Base-by-base conservation (phyloP, 2,113 vertebrate species). In the Gallinago media region DNA sequence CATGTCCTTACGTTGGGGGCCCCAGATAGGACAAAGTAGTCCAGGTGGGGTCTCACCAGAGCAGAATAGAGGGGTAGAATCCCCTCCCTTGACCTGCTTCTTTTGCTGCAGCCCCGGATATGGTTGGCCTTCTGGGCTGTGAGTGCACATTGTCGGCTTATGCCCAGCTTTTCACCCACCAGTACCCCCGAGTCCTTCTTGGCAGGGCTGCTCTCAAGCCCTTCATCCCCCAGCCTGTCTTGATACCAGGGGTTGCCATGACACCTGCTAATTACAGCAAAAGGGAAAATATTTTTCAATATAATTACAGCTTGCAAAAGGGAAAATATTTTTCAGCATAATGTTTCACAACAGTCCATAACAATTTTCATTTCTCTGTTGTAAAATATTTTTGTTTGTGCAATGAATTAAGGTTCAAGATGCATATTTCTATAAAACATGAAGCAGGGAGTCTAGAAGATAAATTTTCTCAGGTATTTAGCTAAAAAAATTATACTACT, bases 201-300 rank as follows among this genome's bases (percentile, higher is more conserved):
- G 0, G 3, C 20, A 31, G 56, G 11, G 44, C 44, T 18, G n/a
- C n/a, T 76, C n/a, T 49, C n/a, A 23, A 31, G 31, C 15, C 11
- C 20, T 61, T 31, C 56, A 38, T 38, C 15, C 26, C 26, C 56
- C n/a, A 61, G 20, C 26, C 19, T 61, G 15, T 61, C 16, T 22
- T 9, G 31, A 29, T 54, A 50, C 3, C 2, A 0, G 47, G 18
- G 8, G 5, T 34, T 79, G 61, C 38, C 38, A 25, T 0, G 2
- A 29, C 49, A 49, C 15, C 15, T 49, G 52, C 29, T 72, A 59
- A 63, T 78, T 77, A 22, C 32, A 79, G 42, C 15, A 79, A 55
- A 79, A 58, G 16, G 7, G 66, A 85, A 88, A 74, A 26, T 44
- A 68, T 49, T 87, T 82, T 67, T 86, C 29, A 22, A 6, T n/a